Percentiles rank a stretch among this genome's conserved stretches.
phyloP scores from a whole-genome alignment of 2,797 vertebrate species.

The Galagoides demidoff region DNA sequence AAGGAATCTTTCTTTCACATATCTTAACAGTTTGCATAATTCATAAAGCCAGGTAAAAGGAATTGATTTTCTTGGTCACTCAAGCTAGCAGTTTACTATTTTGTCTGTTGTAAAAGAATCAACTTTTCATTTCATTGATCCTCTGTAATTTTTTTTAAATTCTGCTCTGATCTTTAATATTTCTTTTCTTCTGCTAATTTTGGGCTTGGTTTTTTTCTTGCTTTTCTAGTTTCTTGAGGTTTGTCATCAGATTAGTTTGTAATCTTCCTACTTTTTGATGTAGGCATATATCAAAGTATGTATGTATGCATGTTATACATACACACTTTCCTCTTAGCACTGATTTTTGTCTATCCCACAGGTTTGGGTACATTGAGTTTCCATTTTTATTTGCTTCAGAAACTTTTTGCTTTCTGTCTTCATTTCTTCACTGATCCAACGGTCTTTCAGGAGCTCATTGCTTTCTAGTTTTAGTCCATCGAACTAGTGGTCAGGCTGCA shows the following conservation, averaged over 20 bases:
- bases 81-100: background rate
- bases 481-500: background rate
- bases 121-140: background rate
- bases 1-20: background rate
- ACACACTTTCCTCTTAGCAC: background rate
- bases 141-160: background rate
- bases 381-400: background rate
- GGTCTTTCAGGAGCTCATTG: background rate
- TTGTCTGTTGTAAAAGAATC: background rate
- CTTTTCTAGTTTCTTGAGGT: background rate
- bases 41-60: slow-evolving; percentile 29
- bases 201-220: background rate
- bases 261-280: background rate
- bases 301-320: background rate
- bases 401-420: background rate
- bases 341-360: background rate
- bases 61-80: background rate
- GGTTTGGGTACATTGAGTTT: background rate
- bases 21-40: background rate
- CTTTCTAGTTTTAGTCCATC: background rate
- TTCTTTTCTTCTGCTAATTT: background rate
- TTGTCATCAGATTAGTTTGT: background rate
- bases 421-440: background rate
- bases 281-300: background rate
- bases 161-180: background rate